Percentiles rank a stretch among this genome's conserved stretches.
phyloP scores from a whole-genome alignment of 1,140 invertebrate genomes.

The Drosophila varians region DNA sequence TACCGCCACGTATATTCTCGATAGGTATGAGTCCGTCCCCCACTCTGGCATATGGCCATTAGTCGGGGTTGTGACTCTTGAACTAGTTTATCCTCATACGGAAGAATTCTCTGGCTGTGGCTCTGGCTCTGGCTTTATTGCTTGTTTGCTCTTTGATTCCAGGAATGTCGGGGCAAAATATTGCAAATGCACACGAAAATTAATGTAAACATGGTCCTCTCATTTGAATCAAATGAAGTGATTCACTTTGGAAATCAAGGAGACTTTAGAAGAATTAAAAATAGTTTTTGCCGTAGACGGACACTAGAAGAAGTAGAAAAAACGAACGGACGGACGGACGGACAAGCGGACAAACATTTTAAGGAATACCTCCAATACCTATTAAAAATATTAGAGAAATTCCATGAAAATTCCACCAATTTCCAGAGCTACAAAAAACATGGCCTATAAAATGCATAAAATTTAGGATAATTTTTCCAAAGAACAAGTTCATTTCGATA shows the following conservation, averaged over 20 bases:
- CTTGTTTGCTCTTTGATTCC: conserved; percentile 3
- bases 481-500: conserved; percentile 2
- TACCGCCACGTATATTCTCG: not conserved
- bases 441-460: not conserved
- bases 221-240: not conserved
- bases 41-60: conserved; percentile 33
- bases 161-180: too few relatives aligned
- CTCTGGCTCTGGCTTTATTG: not conserved
- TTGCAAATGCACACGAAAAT: too few relatives aligned
- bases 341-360: too few relatives aligned
- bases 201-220: not conserved
- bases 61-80: conserved; percentile 39
- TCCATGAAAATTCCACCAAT: not conserved
- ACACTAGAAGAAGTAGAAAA: too few relatives aligned
- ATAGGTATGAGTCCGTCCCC: conserved; percentile 29
- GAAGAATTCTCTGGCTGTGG: conserved; percentile 13
- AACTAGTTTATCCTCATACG: conserved; percentile 36
- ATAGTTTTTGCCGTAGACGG: too few relatives aligned
- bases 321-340: too few relatives aligned
- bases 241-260: not conserved
- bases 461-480: conserved; percentile 6
- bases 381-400: not conserved
- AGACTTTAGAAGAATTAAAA: not conserved
- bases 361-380: too few relatives aligned
- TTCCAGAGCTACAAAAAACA: not conserved